These are phyloP conservation scores for Drosophila maculinotata DNA, from an alignment of 2,888 invertebrate species.

Conservation along the genomic window DNA sequence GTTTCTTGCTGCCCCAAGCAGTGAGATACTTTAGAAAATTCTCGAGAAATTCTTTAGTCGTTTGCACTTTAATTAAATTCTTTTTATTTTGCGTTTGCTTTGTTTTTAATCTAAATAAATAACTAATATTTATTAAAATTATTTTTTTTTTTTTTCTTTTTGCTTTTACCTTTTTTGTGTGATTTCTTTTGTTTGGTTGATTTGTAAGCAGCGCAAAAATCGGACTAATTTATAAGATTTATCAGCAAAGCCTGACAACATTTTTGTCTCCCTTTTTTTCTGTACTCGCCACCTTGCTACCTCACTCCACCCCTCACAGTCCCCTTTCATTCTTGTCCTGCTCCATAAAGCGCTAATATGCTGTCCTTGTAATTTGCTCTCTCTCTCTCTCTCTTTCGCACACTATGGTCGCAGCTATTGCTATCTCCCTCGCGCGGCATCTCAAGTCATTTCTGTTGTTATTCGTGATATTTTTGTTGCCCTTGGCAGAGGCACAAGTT, in stretches of 20 bases:
- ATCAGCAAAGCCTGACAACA: conserved; percentile 50
- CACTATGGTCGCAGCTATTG: not conserved
- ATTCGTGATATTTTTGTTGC: conserved; percentile 31
- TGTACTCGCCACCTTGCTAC: not conserved
- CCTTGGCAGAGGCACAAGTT: conserved; percentile 30
- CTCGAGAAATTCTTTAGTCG: not conserved
- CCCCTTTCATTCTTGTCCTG: conserved; percentile 38
- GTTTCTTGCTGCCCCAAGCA: conserved; percentile 3
- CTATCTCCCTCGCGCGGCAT: conserved; percentile 6
- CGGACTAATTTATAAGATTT: conserved; percentile 59
- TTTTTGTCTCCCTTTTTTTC: conserved; percentile 16
- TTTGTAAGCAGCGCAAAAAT: conserved; percentile 35
- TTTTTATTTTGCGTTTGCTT: conserved; percentile 7
- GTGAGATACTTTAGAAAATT: not conserved
- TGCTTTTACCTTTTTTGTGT: not conserved
- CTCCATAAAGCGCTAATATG: conserved; percentile 69
- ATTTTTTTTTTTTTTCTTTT: conserved; percentile 11
- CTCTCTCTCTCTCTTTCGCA: conserved; percentile 18
- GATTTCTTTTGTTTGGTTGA: conserved; percentile 18
- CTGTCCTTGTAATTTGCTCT: conserved; percentile 31
- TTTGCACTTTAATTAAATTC: conserved; percentile 23
- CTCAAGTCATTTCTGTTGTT: conserved; percentile 32
- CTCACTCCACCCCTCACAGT: no score
- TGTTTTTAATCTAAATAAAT: conserved; percentile 19
- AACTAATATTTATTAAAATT: conserved; percentile 9